Conservation (phyloP, 2,888 invertebrate species). For the Molanna angustata region DNA sequence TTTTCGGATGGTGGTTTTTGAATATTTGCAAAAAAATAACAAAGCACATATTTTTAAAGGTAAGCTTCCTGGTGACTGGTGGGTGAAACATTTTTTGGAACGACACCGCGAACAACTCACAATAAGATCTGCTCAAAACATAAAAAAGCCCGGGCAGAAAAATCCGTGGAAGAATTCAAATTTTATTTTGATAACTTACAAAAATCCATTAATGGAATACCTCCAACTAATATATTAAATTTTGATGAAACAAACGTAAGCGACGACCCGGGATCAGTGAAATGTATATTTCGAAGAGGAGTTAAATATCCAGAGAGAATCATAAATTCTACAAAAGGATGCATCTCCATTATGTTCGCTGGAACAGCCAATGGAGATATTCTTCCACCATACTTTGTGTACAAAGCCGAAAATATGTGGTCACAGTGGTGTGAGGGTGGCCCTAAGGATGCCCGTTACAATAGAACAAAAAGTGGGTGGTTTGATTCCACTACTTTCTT, state of each 20-base stretch:
- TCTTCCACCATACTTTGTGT: slow-evolving; percentile 2
- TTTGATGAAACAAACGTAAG: slow-evolving; percentile 2
- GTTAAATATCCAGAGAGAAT: slow-evolving; percentile 2
- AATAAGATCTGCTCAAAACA: no score
- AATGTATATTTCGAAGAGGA: not conserved
- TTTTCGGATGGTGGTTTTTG: no score
- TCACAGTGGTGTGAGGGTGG: not conserved
- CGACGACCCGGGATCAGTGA: not conserved
- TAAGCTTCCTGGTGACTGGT: no score
- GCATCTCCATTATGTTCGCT: not conserved
- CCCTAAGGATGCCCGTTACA: not conserved
- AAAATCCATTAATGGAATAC: not conserved
- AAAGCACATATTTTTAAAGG: no score
- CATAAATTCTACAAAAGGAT: not conserved
- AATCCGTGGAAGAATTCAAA: no score
- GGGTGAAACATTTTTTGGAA: no score
- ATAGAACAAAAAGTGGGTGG: slow-evolving; percentile 1
- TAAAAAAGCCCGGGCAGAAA: no score
- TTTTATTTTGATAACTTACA: slow-evolving; percentile 1
- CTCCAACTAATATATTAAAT: slow-evolving; percentile 1
- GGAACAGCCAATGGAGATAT: not conserved
- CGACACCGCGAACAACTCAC: no score
- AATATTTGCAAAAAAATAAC: no score
- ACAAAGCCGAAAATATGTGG: no score
- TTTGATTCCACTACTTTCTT: not conserved